Conservation (phyloP, 2,888 invertebrate genomes). For the Heliconius hortense region DNA sequence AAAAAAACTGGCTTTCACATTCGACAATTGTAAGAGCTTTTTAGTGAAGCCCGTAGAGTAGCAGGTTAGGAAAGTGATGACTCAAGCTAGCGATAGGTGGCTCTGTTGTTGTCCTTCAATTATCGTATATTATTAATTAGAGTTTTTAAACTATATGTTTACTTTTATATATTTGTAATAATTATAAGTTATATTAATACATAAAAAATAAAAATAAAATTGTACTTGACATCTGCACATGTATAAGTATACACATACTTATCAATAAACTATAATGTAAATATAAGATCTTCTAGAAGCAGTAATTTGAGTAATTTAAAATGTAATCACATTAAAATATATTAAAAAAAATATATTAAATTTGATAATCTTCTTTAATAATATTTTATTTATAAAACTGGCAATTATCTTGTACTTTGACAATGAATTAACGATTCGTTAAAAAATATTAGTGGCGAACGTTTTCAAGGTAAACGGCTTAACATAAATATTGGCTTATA, state of each 20-base stretch:
- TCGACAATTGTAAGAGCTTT: constrained; percentile 14
- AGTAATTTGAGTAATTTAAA: background rate
- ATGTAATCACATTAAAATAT: background rate
- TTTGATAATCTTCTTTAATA: constrained; percentile 2
- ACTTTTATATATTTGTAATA: background rate
- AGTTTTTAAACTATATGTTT: background rate
- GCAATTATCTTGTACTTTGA: constrained; percentile 20
- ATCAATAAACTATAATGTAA: background rate
- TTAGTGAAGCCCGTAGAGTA: background rate
- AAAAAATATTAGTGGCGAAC: constrained; percentile 37
- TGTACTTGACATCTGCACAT: background rate
- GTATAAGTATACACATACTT: background rate
- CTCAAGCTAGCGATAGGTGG: constrained; percentile 34
- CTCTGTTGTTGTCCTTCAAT: constrained; percentile 9
- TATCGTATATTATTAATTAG: background rate
- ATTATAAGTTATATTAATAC: background rate
- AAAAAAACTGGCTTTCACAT: background rate
- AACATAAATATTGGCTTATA: constrained; percentile 39
- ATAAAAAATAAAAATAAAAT: background rate
- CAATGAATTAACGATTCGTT: constrained; percentile 32
- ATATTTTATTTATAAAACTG: constrained; percentile 10
- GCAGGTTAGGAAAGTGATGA: constrained; percentile 3
- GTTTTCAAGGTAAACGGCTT: constrained; percentile 39
- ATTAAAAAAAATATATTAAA: background rate
- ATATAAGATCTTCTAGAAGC: background rate